phyloP scores from a whole-genome alignment of 1,140 invertebrate genomes.

The Xylocopa sonorina region DNA sequence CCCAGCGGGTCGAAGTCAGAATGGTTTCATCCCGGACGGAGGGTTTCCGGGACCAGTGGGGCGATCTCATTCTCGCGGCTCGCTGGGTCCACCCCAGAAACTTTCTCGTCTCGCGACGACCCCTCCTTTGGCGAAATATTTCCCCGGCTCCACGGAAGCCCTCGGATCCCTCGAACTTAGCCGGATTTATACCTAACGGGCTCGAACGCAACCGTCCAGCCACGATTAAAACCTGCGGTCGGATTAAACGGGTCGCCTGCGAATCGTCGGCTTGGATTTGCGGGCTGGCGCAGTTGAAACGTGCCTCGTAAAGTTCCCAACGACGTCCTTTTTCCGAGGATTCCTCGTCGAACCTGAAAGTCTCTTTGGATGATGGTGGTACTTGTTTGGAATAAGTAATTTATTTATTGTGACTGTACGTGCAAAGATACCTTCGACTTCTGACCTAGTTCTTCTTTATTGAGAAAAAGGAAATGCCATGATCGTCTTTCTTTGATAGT shows the following conservation, averaged over 20 bases:
- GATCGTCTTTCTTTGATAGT: too few species aligned
- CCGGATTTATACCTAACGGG: slow-evolving; percentile 56
- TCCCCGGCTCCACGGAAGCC: slow-evolving; percentile 58
- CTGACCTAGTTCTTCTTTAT: too few species aligned
- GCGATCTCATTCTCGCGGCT: slow-evolving; percentile 19
- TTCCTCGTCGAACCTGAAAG: not conserved
- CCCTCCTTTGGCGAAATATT: slow-evolving; percentile 50
- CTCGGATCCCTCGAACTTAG: slow-evolving; percentile 54
- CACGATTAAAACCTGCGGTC: not conserved
- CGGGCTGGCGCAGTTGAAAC: not conserved
- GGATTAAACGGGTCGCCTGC: slow-evolving; percentile 8
- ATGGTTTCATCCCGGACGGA: slow-evolving; percentile 18
- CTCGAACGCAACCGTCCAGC: slow-evolving; percentile 21
- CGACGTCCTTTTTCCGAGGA: not conserved
- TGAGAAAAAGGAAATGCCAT: too few species aligned
- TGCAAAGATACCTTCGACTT: too few species aligned
- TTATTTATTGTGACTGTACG: too few species aligned
- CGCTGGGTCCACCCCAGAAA: slow-evolving; percentile 22
- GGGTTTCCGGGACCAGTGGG: slow-evolving; percentile 40
- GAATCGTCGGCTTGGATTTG: not conserved
- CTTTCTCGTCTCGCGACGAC: slow-evolving; percentile 14
- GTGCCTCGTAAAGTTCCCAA: not conserved
- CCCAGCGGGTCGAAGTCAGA: not conserved
- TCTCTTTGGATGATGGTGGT: too few species aligned
- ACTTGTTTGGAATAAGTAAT: too few species aligned